Evolutionary conservation across 2,888 invertebrate species (phyloP), one percentile per base, ranked within the genome.

Genomic region (Liopterus haemorrhoidalis): DNA sequence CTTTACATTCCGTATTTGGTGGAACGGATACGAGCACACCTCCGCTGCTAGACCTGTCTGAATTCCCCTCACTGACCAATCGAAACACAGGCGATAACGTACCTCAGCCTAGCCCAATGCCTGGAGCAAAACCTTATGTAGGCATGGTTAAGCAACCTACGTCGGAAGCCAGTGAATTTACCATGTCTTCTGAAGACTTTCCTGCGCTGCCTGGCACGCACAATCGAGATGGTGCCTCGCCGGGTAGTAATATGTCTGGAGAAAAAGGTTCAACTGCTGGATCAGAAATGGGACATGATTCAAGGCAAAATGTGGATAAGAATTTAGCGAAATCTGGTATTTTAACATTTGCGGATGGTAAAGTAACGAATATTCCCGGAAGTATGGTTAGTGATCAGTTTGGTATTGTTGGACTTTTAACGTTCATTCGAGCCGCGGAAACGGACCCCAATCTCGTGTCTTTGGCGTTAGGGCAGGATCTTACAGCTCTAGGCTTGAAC

Each of bases 331-430:
- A 45, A 25, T 25, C 53, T 71, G 95, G 95, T 61, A 94, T 96
- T 64, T 92, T 94, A 73, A 95, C 93, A 57, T 88, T 86, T 65
- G 85, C 91, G 35, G 95, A 96, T 74, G 95, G 95, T 83, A 88
- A 90, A 75, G 94, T 99, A 63, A 91, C 95, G 68, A 95, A 96
- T 74, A 97, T 99, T 75, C 99, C 99, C 51, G 82, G 85, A 57
- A 91, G 91, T 65, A 99, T 99, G 97, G 92, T 99, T 55, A 90
- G 88, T 60, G 99, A 99, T 73, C 99, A 99, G 74, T 99, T 95
- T 70, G 99, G 99, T 59, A 97, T 99, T 76, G 95, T 97, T 56
- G 99, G 99, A 35, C 78, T 99, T 59, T 75, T 99, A 69, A 94
- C 97, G 57, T 97, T 97, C 72, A 95, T 99, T 59, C 80, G 96